Evolutionary conservation across 2,888 invertebrate species (phyloP).

Genomic region (Hypselothyrea guttata): DNA sequence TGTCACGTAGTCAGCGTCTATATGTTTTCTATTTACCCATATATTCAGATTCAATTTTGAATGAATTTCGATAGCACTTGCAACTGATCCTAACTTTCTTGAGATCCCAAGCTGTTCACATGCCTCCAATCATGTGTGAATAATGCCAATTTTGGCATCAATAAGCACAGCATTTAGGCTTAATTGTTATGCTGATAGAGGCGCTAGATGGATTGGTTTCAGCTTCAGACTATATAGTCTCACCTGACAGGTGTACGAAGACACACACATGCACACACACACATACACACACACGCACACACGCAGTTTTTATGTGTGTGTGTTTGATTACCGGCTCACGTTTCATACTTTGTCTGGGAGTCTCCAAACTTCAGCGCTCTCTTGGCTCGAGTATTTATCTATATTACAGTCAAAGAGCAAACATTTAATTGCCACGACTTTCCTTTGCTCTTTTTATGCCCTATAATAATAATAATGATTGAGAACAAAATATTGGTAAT

Average conservation of each 20-base stretch:
- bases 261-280: conserved; percentile 31
- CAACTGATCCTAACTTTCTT: conserved; percentile 12
- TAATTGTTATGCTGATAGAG: conserved; percentile 77
- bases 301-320: conserved; percentile 7
- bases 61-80: conserved; percentile 56
- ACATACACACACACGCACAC: conserved; percentile 5
- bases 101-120: conserved; percentile 52
- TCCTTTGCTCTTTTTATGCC: conserved; percentile 12
- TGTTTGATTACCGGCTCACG: conserved; percentile 63
- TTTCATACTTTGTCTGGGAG: conserved; percentile 59
- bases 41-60: conserved; percentile 40
- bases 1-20: conserved; percentile 58
- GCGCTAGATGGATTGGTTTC: conserved; percentile 76
- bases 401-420: conserved; percentile 17
- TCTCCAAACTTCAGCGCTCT: conserved; percentile 46
- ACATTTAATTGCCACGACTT: conserved; percentile 1
- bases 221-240: conserved; percentile 50
- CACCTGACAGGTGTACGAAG: conserved; percentile 72
- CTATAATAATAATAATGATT: background rate
- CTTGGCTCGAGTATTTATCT: conserved; percentile 56
- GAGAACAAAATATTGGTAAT: too few species aligned
- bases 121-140: conserved; percentile 73
- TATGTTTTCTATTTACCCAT: background rate
- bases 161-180: conserved; percentile 64
- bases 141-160: conserved; percentile 69